A percentile compares a stretch with the other conserved stretches of the same genome.
These are phyloP conservation scores for Perca schrenkii DNA, from an alignment of 2,113 vertebrate genomes.

Conservation along the genomic window DNA sequence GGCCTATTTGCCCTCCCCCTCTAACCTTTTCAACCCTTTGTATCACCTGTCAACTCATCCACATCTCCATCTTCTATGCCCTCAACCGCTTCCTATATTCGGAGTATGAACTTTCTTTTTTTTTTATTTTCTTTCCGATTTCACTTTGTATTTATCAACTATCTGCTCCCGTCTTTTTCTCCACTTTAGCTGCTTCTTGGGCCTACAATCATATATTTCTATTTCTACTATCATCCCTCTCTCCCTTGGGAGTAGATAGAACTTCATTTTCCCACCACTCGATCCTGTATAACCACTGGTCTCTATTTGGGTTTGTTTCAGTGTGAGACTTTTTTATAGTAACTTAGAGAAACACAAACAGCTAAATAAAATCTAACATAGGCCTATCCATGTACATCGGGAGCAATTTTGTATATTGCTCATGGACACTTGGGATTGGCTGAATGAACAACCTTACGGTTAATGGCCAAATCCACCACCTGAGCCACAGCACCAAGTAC, in stretches of 20 bases:
- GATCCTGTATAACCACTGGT: constrained; percentile 7
- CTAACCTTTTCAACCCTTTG: constrained; percentile 29
- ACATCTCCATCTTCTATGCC: background rate
- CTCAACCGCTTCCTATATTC: background rate
- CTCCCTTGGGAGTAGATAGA: constrained; percentile 6
- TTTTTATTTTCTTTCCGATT: constrained; percentile 1
- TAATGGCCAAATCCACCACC: background rate
- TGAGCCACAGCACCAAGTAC: background rate
- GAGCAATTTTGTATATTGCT: background rate
- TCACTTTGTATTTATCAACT: background rate
- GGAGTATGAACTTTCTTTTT: background rate
- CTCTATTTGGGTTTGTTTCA: background rate
- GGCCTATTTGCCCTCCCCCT: background rate
- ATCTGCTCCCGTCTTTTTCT: constrained; percentile 1
- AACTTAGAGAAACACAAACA: background rate
- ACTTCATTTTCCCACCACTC: constrained; percentile 12
- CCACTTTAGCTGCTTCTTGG: background rate
- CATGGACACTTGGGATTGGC: background rate
- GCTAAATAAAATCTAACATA: background rate
- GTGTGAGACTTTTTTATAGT: background rate
- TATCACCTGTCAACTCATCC: constrained; percentile 31
- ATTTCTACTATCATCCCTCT: background rate
- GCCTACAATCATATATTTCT: background rate
- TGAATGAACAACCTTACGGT: background rate
- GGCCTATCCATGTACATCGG: background rate